Percentiles rank a stretch among this genome's conserved stretches.
Evolutionary conservation across 64 coral and sea anemone species (phyloP).

Genomic region (Montipora efflorescens): DNA sequence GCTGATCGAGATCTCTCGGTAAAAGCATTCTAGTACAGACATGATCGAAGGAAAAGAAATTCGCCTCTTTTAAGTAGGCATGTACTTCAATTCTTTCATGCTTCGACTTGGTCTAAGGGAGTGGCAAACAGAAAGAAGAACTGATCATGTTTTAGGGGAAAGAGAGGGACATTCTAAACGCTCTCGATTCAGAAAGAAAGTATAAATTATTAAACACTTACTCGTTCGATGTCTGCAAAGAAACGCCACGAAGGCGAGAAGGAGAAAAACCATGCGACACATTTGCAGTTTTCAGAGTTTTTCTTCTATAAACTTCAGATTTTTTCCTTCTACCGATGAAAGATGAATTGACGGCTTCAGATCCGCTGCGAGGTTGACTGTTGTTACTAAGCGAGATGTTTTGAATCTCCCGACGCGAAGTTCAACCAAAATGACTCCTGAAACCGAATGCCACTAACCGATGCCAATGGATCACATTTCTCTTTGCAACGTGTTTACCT

Average conservation of each 20-base stretch:
- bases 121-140: too few relatives aligned
- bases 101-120: too few relatives aligned
- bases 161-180: too few relatives aligned
- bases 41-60: background rate
- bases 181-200: too few relatives aligned
- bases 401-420: background rate
- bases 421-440: background rate
- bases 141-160: too few relatives aligned
- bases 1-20: too few relatives aligned
- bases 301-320: background rate
- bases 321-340: background rate
- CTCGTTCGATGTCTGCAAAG: constrained; percentile 29
- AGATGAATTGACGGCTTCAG: background rate
- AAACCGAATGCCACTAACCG: background rate
- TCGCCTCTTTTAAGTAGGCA: background rate
- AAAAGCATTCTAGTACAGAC: too few relatives aligned
- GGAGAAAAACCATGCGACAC: background rate
- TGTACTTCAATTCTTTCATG: too few relatives aligned
- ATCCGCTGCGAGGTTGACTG: background rate
- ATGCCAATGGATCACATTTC: background rate
- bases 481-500: background rate
- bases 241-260: background rate
- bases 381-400: background rate
- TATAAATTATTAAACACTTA: background rate
- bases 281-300: background rate